A percentile compares a stretch with the other conserved stretches of the same genome.
Conservation (phyloP, 2,888 invertebrate genomes). For the Gryllus longicercus region DNA sequence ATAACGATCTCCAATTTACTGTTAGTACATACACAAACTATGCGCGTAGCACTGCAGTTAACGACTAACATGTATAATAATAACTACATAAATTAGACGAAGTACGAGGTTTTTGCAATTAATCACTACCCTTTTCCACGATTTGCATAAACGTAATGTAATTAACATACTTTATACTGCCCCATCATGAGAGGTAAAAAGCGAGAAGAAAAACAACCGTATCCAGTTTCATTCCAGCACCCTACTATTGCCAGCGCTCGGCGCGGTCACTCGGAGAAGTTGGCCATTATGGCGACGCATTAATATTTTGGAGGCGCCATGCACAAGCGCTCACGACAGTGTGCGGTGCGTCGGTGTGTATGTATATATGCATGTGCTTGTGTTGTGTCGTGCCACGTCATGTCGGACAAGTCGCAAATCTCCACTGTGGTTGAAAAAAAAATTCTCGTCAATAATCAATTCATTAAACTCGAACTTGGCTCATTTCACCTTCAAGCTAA, state of each 20-base stretch:
- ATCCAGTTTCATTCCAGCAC: neutral
- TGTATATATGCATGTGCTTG: too few species aligned
- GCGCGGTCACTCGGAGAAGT: neutral
- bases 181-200: neutral
- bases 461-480: too few species aligned
- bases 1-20: conserved; percentile 7
- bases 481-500: too few species aligned
- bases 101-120: neutral
- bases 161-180: conserved; percentile 1
- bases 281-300: too few species aligned
- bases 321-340: too few species aligned
- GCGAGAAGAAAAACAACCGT: neutral
- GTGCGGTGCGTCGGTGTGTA: too few species aligned
- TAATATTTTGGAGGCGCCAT: too few species aligned
- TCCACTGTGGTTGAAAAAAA: too few species aligned
- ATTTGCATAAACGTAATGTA: conserved; percentile 17
- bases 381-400: too few species aligned
- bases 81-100: conserved; percentile 6
- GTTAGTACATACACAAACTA: neutral
- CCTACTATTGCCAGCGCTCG: neutral
- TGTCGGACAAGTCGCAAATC: too few species aligned
- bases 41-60: neutral
- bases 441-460: too few species aligned
- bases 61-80: conserved; percentile 5
- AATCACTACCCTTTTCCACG: neutral